phyloP scores from a whole-genome alignment of 2,113 vertebrate species.

The Progne subis region DNA sequence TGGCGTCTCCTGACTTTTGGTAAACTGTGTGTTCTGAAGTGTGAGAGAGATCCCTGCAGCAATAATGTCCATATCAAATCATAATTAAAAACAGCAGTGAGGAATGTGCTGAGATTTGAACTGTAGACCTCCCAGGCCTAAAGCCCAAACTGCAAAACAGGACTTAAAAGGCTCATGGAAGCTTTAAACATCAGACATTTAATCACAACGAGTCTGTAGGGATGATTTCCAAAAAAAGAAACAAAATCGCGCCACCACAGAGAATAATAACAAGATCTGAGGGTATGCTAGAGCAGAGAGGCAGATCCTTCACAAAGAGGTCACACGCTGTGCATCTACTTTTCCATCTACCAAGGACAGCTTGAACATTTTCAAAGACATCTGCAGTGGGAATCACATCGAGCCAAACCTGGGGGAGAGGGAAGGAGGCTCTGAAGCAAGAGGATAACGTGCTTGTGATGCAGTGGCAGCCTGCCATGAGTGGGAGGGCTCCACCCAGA shows the following conservation, averaged over 20 bases:
- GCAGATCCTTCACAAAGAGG: neutral
- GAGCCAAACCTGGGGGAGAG: slow-evolving; percentile 40
- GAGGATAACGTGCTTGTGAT: neutral
- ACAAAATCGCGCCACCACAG: slow-evolving; percentile 24
- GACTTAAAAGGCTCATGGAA: slow-evolving; percentile 64
- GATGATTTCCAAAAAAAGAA: slow-evolving; percentile 62
- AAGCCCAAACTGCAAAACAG: slow-evolving; percentile 51
- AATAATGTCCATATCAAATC: slow-evolving; percentile 57
- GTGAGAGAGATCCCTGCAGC: slow-evolving; percentile 33
- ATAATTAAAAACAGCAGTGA: slow-evolving; percentile 58
- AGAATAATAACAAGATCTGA: slow-evolving; percentile 50
- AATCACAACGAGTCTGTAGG: slow-evolving; percentile 37
- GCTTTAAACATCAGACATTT: slow-evolving; percentile 58
- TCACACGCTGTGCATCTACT: slow-evolving; percentile 27
- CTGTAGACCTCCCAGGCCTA: slow-evolving; percentile 31
- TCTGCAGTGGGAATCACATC: neutral
- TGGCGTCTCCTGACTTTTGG: slow-evolving; percentile 22
- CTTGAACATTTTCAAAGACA: slow-evolving; percentile 45
- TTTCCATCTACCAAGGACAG: slow-evolving; percentile 38
- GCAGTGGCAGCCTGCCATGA: slow-evolving; percentile 50
- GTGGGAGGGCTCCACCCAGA: slow-evolving; percentile 57
- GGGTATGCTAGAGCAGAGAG: neutral
- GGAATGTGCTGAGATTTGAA: slow-evolving; percentile 52
- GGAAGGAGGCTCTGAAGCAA: slow-evolving; percentile 32
- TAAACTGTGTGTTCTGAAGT: slow-evolving; percentile 39